Evolutionary conservation across 2,113 vertebrate genomes (phyloP), one percentile per base, ranked within the genome.

Genomic region (Seriola quinqueradiata): DNA sequence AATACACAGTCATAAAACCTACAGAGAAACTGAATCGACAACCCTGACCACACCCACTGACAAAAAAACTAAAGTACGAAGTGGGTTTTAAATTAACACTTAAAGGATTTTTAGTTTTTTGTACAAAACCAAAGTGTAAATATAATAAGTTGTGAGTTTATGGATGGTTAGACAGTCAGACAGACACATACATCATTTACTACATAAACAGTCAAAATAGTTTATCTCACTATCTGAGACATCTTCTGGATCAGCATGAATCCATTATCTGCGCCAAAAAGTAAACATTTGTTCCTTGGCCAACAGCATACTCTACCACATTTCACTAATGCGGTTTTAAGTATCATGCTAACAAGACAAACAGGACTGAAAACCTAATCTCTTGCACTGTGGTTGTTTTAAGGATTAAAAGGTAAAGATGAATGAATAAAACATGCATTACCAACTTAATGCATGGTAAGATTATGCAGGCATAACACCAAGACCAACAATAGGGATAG

Each of bases 371-470:
- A 61, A 61, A 54, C 16, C 34, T 50, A 77, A 77, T 77, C 68
- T 77, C 68, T 5, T 63, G 12, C 23, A 17, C 1, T 68, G 7
- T 70, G 10, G 64, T 66, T 46, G 12, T 50, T 59, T 54, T 44
- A 52, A 69, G 63, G 3, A 75, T 84, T 84, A 77, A 23, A 64
- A 64, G 25, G 23, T 65, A 13, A 67, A 67, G 19, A 63, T 50
- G 13, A 42, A 57, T 71, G 50, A 58, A 71, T 48, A 36, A 58
- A 78, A 68, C 44, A 54, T 38, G 36, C 42, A 74, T 61, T 75
- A 32, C 16, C 28, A 57, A 70, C 36, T 63, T 17, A 70, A 77
- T 84, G 21, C 13, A 61, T 19, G 48, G 63, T 57, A 17, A 59
- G 67, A 75, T 69, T 69, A 75, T 59, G n/a, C 14, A 10, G n/a